Evolutionary conservation across 1,140 invertebrate species (phyloP).

Genomic region (Drosophila bocqueti): DNA sequence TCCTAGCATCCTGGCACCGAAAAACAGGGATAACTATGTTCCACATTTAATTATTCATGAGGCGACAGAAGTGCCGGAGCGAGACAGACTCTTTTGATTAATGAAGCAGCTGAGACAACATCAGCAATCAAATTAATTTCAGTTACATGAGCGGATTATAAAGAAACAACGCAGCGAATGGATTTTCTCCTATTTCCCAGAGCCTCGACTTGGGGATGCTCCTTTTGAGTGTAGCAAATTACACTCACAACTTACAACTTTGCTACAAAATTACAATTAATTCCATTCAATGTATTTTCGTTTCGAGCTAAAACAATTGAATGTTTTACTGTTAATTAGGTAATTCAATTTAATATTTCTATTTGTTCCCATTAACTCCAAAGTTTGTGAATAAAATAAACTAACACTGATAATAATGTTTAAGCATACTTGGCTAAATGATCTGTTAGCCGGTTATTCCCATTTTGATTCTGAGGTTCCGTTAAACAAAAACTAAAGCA

Average conservation of each 20-base stretch:
- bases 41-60: slow-evolving; percentile 81
- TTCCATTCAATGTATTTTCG: neutral
- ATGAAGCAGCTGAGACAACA: slow-evolving; percentile 83
- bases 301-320: no score
- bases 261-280: no score
- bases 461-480: neutral
- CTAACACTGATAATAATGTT: neutral
- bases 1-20: slow-evolving; percentile 12
- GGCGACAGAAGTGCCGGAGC: slow-evolving; percentile 51
- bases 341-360: neutral
- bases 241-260: no score
- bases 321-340: no score
- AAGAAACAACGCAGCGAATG: slow-evolving; percentile 17
- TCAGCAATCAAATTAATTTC: slow-evolving; percentile 83
- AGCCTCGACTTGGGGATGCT: neutral
- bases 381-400: neutral
- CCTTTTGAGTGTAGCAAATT: no score
- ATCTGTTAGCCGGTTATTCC: neutral
- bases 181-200: neutral
- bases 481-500: slow-evolving; percentile 17
- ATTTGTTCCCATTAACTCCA: neutral
- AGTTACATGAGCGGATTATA: slow-evolving; percentile 80
- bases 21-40: slow-evolving; percentile 69
- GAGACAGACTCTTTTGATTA: slow-evolving; percentile 67
- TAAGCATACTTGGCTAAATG: neutral